phyloP scores from a whole-genome alignment of 2,113 vertebrate genomes.

The Oxyruncus cristatus region DNA sequence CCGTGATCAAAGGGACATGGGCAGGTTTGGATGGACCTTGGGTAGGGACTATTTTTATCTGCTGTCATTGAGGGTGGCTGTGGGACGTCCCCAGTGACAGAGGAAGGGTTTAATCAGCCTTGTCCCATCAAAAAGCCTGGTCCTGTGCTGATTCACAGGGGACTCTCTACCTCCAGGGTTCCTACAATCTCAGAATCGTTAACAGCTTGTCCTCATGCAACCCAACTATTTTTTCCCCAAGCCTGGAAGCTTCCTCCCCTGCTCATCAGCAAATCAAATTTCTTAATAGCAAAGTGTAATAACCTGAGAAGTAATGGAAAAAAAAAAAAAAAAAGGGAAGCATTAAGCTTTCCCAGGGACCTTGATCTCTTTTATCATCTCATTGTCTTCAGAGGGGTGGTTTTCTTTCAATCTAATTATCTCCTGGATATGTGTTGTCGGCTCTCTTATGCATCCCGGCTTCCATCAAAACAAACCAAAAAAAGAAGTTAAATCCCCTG shows the following conservation, averaged over 20 bases:
- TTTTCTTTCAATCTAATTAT: constrained; percentile 46
- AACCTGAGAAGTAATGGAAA: constrained; percentile 9
- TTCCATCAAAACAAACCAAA: background rate
- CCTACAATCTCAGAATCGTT: background rate
- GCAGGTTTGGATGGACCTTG: background rate
- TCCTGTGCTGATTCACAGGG: background rate
- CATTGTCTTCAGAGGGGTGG: constrained; percentile 15
- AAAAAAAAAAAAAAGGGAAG: background rate
- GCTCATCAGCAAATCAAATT: constrained; percentile 15
- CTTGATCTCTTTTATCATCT: constrained; percentile 34
- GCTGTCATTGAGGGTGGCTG: background rate
- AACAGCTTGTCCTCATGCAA: background rate
- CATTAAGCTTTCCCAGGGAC: background rate
- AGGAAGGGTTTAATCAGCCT: background rate
- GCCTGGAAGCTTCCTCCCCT: background rate
- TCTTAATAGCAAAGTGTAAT: constrained; percentile 21
- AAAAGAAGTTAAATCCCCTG: background rate
- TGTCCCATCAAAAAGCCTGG: background rate
- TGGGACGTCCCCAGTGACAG: background rate
- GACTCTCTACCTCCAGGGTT: background rate
- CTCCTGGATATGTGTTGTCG: background rate
- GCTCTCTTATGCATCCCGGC: background rate
- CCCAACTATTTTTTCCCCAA: background rate
- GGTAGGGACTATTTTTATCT: background rate
- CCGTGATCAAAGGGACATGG: background rate